phyloP scores from a whole-genome alignment of 2,888 invertebrate genomes.

The Tinea semifulvella region DNA sequence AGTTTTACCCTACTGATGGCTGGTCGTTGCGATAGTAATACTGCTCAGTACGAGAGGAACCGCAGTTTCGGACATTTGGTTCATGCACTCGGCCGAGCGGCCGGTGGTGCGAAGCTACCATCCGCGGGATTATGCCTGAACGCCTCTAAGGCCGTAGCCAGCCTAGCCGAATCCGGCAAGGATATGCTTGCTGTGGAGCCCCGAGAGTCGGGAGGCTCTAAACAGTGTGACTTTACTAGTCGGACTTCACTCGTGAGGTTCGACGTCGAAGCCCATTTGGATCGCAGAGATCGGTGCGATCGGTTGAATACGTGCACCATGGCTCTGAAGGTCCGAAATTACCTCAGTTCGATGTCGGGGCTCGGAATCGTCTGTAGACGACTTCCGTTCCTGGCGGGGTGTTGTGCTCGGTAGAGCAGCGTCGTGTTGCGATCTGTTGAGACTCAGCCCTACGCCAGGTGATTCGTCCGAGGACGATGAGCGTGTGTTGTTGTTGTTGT shows the following conservation, averaged over 20 bases:
- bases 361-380: constrained; percentile 70
- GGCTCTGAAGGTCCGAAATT: constrained; percentile 28
- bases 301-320: constrained; percentile 29
- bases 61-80: constrained; percentile 69
- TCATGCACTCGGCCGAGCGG: constrained; percentile 70
- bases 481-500: background rate
- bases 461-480: constrained; percentile 13
- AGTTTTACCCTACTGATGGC: constrained; percentile 69
- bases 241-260: constrained; percentile 33
- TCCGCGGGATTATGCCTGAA: constrained; percentile 70
- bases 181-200: constrained; percentile 41
- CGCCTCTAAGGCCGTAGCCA: constrained; percentile 71
- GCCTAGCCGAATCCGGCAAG: constrained; percentile 62
- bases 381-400: constrained; percentile 69
- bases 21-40: constrained; percentile 64
- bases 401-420: constrained; percentile 69
- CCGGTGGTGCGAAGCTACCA: constrained; percentile 74
- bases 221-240: constrained; percentile 46
- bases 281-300: constrained; percentile 35
- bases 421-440: constrained; percentile 69
- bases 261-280: constrained; percentile 42
- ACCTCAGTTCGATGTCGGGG: constrained; percentile 55
- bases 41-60: constrained; percentile 67
- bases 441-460: constrained; percentile 59
- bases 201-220: constrained; percentile 53